Percentiles rank a stretch among this genome's conserved stretches.
phyloP scores from a whole-genome alignment of 2,113 vertebrate species.

The Campylomormyrus tamandua region DNA sequence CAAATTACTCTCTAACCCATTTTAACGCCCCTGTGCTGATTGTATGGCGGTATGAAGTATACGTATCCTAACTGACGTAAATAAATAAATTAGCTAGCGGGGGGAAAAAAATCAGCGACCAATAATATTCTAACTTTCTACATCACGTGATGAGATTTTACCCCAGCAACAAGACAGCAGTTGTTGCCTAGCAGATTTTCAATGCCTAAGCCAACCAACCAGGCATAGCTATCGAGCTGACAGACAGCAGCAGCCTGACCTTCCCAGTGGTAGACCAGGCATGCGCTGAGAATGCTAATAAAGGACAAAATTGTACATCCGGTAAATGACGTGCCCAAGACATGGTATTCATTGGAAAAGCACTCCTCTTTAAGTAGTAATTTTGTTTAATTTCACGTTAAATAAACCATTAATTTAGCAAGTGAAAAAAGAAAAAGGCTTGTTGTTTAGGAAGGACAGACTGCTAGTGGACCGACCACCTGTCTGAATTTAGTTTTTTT shows the following conservation, averaged over 20 bases:
- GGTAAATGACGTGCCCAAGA: neutral
- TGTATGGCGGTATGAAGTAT: neutral
- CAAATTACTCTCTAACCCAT: neutral
- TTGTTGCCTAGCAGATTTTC: constrained; percentile 39
- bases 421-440: neutral
- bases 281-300: constrained; percentile 18
- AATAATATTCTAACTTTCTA: constrained; percentile 14
- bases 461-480: neutral
- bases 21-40: neutral
- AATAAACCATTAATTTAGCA: neutral
- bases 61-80: neutral
- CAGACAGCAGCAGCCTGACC: constrained; percentile 18
- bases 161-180: constrained; percentile 26
- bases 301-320: neutral
- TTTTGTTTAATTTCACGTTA: neutral
- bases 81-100: neutral
- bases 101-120: neutral
- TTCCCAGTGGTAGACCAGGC: neutral
- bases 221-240: neutral
- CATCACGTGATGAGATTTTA: constrained; percentile 22
- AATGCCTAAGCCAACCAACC: constrained; percentile 23
- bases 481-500: neutral
- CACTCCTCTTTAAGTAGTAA: neutral
- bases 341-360: neutral
- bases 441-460: neutral